Evolutionary conservation across 37 sponge, comb jelly and placozoan species (phyloP), one percentile per base, ranked within the genome.

Genomic region (Agelas oroides): DNA sequence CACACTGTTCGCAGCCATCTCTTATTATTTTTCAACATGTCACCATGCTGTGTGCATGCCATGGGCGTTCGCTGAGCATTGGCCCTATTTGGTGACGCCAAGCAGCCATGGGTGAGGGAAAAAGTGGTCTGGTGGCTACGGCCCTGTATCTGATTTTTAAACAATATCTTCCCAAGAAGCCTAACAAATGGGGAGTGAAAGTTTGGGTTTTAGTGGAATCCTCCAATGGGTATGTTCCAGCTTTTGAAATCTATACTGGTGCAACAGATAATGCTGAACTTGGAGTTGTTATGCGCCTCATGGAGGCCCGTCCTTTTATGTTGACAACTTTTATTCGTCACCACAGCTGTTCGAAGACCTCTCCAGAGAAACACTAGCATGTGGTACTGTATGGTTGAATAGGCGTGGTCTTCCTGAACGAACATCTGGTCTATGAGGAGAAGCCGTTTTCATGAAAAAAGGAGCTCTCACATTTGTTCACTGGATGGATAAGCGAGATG

Each of bases 81-180:
- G n/a, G n/a, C n/a, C n/a, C n/a, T n/a, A n/a, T n/a, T n/a, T n/a
- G n/a, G n/a, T n/a, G n/a, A n/a, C n/a, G n/a, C n/a, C n/a, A n/a
- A n/a, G n/a, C n/a, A n/a, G n/a, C n/a, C n/a, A n/a, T n/a, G n/a
- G n/a, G n/a, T n/a, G n/a, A n/a, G n/a, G n/a, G n/a, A n/a, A n/a
- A n/a, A n/a, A n/a, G n/a, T n/a, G n/a, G n/a, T n/a, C n/a, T n/a
- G n/a, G n/a, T n/a, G n/a, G n/a, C n/a, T n/a, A n/a, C n/a, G n/a
- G n/a, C n/a, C n/a, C n/a, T n/a, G n/a, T n/a, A n/a, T 46, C 30
- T 61, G 14, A 31, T 38, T 3, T 84, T 65, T 33, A 74, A 32
- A 1, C 84, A 84, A 27, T 84, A 84, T 55, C 61, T 84, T 46
- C 84, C 76, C 1, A 12, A 84, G 28, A 84, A 84, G 39, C 84